Conservation (phyloP, 2,797 vertebrate species). For the Coranthus polyacanthus region DNA sequence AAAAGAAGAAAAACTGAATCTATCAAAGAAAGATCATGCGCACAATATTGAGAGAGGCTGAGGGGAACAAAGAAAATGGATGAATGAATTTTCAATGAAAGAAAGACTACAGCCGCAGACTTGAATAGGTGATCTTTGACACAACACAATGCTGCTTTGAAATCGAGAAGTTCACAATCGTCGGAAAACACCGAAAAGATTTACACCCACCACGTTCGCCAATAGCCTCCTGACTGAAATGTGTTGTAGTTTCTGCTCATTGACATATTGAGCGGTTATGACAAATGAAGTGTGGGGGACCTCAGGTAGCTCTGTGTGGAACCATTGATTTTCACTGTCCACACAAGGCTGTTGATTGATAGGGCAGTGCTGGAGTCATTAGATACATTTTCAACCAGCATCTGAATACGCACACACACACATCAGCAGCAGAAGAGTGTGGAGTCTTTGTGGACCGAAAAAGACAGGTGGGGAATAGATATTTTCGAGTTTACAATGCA, state of each 20-base stretch:
- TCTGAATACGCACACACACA: conserved; percentile 55
- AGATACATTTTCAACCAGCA: conserved; percentile 68
- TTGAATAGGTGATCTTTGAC: conserved; percentile 78
- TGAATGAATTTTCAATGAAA: conserved; percentile 77
- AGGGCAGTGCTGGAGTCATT: conserved; percentile 70
- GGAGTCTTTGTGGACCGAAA: conserved; percentile 14
- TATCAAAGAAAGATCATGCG: conserved; percentile 63
- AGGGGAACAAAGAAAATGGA: conserved; percentile 55
- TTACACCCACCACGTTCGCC: conserved; percentile 64
- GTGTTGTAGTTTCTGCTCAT: conserved; percentile 74
- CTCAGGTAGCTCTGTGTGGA: conserved; percentile 80
- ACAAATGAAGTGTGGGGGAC: conserved; percentile 85
- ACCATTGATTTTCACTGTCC: conserved; percentile 82
- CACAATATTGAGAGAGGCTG: conserved; percentile 50
- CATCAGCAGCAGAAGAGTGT: conserved; percentile 8
- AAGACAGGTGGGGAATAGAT: background rate
- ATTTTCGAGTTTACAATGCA: conserved; percentile 34
- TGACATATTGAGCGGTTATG: conserved; percentile 81
- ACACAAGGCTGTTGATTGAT: conserved; percentile 78
- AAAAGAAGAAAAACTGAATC: conserved; percentile 50
- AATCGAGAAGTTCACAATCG: conserved; percentile 78
- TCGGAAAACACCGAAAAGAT: conserved; percentile 70
- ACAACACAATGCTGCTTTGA: conserved; percentile 75
- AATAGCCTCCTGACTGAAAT: conserved; percentile 68
- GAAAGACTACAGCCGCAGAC: conserved; percentile 57